A percentile compares a stretch with the other conserved stretches of the same genome.
phyloP scores from a whole-genome alignment of 2,113 vertebrate species.

The Nymphicus hollandicus region DNA sequence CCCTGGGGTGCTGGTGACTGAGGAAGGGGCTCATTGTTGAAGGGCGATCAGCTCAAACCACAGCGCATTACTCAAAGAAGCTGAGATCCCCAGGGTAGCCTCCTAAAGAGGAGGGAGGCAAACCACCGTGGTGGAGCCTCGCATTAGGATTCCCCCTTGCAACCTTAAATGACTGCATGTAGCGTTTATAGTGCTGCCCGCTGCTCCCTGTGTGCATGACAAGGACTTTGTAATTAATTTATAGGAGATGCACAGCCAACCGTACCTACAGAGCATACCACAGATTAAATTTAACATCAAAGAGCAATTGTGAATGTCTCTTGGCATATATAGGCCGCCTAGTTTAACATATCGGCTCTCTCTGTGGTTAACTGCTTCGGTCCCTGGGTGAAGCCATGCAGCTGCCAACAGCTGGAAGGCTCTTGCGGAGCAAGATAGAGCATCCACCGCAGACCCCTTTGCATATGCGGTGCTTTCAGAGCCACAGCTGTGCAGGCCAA shows the following conservation, averaged over 20 bases:
- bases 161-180: background rate
- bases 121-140: background rate
- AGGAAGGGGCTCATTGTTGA: background rate
- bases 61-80: background rate
- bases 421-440: background rate
- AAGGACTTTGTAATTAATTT: background rate
- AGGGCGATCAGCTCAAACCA: background rate
- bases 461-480: fast-evolving
- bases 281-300: slow-evolving; percentile 49
- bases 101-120: background rate
- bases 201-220: background rate
- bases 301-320: background rate
- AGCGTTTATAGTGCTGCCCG: background rate
- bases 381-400: background rate
- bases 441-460: background rate
- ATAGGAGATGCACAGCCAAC: background rate
- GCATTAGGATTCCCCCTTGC: background rate
- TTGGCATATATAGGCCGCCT: slow-evolving; percentile 62
- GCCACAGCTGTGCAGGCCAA: fast-evolving
- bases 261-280: background rate
- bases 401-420: background rate
- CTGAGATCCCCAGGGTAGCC: background rate
- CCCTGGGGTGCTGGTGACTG: background rate
- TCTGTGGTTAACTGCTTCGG: slow-evolving; percentile 20
- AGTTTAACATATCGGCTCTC: slow-evolving; percentile 7